phyloP scores from a whole-genome alignment of 2,888 invertebrate genomes.

The Eugnorisma glareosa region DNA sequence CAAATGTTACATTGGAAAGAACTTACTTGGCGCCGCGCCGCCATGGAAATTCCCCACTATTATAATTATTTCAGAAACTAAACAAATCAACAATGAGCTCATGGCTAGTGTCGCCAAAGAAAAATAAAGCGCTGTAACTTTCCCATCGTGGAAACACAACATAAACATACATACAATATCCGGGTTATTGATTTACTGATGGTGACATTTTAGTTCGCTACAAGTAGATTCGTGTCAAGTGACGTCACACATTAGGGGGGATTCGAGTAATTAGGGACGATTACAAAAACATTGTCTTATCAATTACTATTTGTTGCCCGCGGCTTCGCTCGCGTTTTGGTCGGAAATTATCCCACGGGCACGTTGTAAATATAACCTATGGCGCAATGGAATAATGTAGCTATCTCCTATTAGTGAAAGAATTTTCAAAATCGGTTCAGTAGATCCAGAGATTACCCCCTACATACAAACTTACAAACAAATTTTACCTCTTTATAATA shows the following conservation, averaged over 20 bases:
- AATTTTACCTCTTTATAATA: too few species aligned
- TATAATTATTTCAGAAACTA: neutral
- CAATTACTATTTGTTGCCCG: too few species aligned
- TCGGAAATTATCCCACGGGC: too few species aligned
- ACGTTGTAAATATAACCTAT: too few species aligned
- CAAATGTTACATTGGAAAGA: neutral
- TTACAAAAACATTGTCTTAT: slow-evolving; percentile 22
- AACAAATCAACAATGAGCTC: neutral
- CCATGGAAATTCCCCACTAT: neutral
- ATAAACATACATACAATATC: slow-evolving; percentile 20
- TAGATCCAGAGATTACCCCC: too few species aligned
- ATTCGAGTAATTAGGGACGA: slow-evolving; percentile 9
- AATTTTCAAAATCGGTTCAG: too few species aligned
- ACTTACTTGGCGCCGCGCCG: neutral
- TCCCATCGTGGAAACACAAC: slow-evolving; percentile 28
- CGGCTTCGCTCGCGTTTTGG: too few species aligned
- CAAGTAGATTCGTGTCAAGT: slow-evolving; percentile 5
- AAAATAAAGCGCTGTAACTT: slow-evolving; percentile 21
- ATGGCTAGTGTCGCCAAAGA: neutral
- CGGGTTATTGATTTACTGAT: slow-evolving; percentile 35
- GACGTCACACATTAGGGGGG: slow-evolving; percentile 8
- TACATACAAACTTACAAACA: too few species aligned
- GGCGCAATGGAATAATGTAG: too few species aligned
- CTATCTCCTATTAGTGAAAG: too few species aligned
- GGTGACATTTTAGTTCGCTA: slow-evolving; percentile 17